phyloP scores from a whole-genome alignment of 2,797 vertebrate genomes.

The Eremophila alpestris region DNA sequence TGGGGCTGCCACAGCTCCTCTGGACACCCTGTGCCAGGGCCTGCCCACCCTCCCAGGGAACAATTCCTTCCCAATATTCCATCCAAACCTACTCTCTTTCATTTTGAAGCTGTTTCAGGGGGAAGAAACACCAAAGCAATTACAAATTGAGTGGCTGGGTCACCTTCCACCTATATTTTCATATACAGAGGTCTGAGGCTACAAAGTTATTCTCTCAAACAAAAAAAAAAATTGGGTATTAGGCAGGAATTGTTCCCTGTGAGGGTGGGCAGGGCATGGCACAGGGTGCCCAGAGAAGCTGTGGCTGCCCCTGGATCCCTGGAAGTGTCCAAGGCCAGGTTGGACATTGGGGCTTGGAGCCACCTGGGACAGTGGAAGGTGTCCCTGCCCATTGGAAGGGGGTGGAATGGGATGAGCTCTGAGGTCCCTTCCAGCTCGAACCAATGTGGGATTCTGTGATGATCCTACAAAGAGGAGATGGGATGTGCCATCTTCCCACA shows the following conservation, averaged over 20 bases:
- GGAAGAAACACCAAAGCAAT: not conserved
- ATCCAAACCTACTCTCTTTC: not conserved
- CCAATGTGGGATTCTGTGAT: not conserved
- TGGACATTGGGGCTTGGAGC: not conserved
- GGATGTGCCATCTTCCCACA: not conserved
- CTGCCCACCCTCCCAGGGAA: rapidly evolving
- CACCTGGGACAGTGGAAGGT: rapidly evolving
- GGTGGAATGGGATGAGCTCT: not conserved
- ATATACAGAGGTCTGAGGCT: not conserved
- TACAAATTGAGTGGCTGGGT: not conserved
- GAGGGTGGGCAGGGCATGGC: not conserved
- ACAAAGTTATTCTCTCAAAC: rapidly evolving
- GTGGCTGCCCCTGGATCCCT: not conserved
- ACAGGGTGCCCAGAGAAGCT: not conserved
- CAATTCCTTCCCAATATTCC: not conserved
- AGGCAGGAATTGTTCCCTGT: not conserved
- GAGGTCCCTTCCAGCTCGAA: not conserved
- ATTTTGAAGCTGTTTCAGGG: not conserved
- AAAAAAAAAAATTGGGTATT: not conserved
- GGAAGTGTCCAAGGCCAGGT: rapidly evolving
- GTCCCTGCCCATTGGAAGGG: not conserved
- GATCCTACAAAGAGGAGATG: not conserved
- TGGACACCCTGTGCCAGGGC: not conserved
- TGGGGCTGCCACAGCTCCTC: not conserved
- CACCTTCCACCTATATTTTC: not conserved